phyloP scores from a whole-genome alignment of 2,888 invertebrate genomes.

The Euplagia quadripunctaria region DNA sequence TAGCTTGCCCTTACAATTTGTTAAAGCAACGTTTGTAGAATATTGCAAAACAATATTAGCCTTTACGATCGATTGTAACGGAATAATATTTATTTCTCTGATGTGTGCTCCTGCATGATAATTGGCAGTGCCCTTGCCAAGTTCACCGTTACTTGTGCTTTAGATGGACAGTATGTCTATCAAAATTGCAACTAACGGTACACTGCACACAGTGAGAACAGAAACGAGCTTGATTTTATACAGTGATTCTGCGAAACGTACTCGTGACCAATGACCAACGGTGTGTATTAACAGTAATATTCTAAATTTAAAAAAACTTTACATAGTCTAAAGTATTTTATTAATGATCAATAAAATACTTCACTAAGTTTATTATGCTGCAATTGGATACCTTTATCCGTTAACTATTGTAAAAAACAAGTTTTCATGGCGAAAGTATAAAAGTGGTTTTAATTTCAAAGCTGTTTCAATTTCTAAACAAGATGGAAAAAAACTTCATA shows the following conservation, averaged over 20 bases:
- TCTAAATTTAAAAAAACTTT: not conserved
- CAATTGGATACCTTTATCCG: too few species aligned
- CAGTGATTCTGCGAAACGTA: not conserved
- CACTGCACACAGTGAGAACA: not conserved
- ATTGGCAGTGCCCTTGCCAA: conserved; percentile 12
- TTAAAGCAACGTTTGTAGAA: not conserved
- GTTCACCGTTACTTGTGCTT: conserved; percentile 16
- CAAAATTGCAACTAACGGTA: conserved; percentile 6
- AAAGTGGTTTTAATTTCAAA: too few species aligned
- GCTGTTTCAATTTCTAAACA: too few species aligned
- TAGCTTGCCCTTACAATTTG: not conserved
- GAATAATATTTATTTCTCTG: conserved; percentile 15
- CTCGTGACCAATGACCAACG: not conserved
- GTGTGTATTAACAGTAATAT: not conserved
- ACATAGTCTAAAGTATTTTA: too few species aligned
- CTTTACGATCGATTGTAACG: conserved; percentile 16
- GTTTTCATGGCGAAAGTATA: too few species aligned
- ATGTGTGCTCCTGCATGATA: conserved; percentile 20
- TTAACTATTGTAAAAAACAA: too few species aligned
- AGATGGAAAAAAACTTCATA: too few species aligned
- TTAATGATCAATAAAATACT: too few species aligned
- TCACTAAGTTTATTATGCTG: too few species aligned
- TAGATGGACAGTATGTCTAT: conserved; percentile 4
- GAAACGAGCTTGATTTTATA: conserved; percentile 2
- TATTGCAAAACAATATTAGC: not conserved